Base-by-base conservation (phyloP, 2,113 vertebrate species). In the Pampusana beccarii region DNA sequence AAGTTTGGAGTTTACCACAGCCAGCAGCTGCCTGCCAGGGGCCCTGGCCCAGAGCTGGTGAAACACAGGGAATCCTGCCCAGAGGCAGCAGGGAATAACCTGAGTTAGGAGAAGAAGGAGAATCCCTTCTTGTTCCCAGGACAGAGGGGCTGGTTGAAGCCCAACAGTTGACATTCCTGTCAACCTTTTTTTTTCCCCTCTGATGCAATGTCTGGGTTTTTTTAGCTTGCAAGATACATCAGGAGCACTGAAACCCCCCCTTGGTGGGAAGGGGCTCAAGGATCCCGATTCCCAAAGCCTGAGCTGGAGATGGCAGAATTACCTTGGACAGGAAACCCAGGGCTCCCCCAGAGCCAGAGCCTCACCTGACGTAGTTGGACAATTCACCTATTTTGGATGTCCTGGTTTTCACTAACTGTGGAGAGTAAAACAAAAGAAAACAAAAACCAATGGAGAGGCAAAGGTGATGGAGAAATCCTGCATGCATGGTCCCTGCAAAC, bases 331-430 rank as follows among this genome's bases (percentile, higher is more conserved):
- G 70, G 86, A 90, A 78, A 58, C 54, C 44, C 72, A 11, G 29
- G 3, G 79, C 50, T 74, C 57, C 56, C 4, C 0, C 9, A 0
- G 48, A 86, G 75, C 46, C 84, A 24, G 50, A 91, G 51, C 77
- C 97, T 98, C 97, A 99, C 99, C 98, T 99, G 96, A 99, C 90
- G 10, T 97, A 98, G 65, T 97, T 96, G 34, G 96, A 97, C 44
- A 99, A 79, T 62, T 96, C 62, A 2, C 89, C 95, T 58, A 99
- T 97, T 93, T 97, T 98, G 86, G 98, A 98, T 16, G 98, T 99
- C 96, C 98, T 98, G 46, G 99, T 99, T 96, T 98, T 99, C 93
- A 99, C 98, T 93, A 99, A 26, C 99, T 99, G 95, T 28, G 88
- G 97, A 57, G 87, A 77, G 95, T 44, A 57, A 84, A 71, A 1